phyloP scores from a whole-genome alignment of 2,797 vertebrate species.

The Hippoglossus hippoglossus region DNA sequence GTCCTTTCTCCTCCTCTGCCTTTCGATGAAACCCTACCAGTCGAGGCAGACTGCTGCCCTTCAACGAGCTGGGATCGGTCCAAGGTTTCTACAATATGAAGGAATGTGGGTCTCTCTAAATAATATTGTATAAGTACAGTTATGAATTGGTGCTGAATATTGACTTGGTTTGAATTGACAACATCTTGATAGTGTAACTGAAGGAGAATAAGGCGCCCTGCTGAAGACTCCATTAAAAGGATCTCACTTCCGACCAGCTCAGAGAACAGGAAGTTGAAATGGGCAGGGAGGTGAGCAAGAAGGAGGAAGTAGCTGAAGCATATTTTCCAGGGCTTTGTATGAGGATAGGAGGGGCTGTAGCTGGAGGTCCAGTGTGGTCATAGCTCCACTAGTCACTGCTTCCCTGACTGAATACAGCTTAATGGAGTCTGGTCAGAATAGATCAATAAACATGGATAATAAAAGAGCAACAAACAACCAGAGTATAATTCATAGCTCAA shows the following conservation, averaged over 20 bases:
- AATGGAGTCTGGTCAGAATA: background rate
- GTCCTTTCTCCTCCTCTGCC: too few species aligned
- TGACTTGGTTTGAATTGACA: background rate
- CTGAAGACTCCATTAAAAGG: slow-evolving; percentile 38
- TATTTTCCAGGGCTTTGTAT: slow-evolving; percentile 75
- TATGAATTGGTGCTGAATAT: background rate
- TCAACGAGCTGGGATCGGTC: too few species aligned
- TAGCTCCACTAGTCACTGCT: slow-evolving; percentile 18
- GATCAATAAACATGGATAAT: background rate
- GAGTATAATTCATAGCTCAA: background rate
- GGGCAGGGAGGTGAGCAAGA: slow-evolving; percentile 47
- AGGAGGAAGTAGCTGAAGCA: slow-evolving; percentile 75
- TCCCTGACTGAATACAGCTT: slow-evolving; percentile 1
- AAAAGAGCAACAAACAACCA: background rate
- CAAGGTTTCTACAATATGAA: too few species aligned
- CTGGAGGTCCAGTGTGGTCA: slow-evolving; percentile 20
- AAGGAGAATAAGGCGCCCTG: slow-evolving; percentile 5
- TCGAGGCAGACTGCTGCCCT: too few species aligned
- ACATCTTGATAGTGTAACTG: slow-evolving; percentile 1
- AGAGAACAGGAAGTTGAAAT: slow-evolving; percentile 79
- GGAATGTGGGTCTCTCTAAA: too few species aligned
- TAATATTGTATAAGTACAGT: too few species aligned
- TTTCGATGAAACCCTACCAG: too few species aligned
- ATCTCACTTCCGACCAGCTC: slow-evolving; percentile 55
- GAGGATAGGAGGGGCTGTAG: slow-evolving; percentile 38